Evolutionary conservation across 2,113 vertebrate genomes (phyloP).

Genomic region (Mola mola): DNA sequence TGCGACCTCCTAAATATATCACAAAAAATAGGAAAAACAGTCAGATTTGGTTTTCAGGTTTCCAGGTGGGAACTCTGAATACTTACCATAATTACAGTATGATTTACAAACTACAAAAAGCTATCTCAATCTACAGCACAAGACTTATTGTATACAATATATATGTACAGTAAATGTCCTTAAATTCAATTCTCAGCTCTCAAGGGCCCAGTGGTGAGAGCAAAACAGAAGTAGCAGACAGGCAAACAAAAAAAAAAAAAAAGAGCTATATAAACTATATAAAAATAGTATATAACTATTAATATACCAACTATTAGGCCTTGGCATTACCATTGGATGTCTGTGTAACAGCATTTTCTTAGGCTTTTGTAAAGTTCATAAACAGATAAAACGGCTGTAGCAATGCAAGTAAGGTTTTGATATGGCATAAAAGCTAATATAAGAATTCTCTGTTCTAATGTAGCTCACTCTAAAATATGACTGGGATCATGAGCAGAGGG

Average conservation of each 20-base stretch:
- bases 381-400: conserved; percentile 45
- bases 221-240: conserved; percentile 8
- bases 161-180: conserved; percentile 21
- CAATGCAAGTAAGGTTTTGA: conserved; percentile 32
- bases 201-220: conserved; percentile 10
- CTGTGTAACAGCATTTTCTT: background rate
- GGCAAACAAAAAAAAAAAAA: background rate
- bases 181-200: conserved; percentile 30
- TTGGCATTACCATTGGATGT: background rate
- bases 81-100: background rate
- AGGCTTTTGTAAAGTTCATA: background rate
- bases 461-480: no score
- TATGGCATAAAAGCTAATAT: no score
- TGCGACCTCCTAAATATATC: conserved; percentile 24
- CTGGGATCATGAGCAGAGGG: conserved; percentile 25
- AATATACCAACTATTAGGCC: background rate
- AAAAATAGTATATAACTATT: no score
- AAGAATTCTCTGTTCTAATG: no score
- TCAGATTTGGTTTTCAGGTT: no score
- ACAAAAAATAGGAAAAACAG: background rate
- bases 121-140: background rate
- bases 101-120: background rate
- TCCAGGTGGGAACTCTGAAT: no score
- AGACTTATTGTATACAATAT: background rate
- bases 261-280: no score